Evolutionary conservation across 2,113 vertebrate genomes (phyloP).

Genomic region (Cynopterus brachyotis): DNA sequence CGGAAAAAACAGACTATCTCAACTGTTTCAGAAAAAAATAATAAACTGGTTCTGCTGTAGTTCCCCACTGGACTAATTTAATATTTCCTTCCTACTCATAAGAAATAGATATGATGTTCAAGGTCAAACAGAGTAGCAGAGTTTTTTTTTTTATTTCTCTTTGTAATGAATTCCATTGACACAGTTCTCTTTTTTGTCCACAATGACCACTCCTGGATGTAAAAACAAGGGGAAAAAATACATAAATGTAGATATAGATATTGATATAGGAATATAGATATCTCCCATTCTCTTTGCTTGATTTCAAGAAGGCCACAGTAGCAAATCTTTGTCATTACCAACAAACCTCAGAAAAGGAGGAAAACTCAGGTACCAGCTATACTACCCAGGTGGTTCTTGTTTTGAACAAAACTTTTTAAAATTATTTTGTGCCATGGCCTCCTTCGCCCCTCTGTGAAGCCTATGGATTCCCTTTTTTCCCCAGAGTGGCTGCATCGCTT

Average conservation of each 20-base stretch:
- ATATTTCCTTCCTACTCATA: background rate
- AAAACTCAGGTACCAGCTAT: background rate
- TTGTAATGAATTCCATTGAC: background rate
- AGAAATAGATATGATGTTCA: background rate
- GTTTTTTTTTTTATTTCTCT: conserved; percentile 18
- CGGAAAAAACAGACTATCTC: background rate
- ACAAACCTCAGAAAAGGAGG: background rate
- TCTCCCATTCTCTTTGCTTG: background rate
- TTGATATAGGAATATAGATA: background rate
- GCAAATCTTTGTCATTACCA: background rate
- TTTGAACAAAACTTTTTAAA: background rate
- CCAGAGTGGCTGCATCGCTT: background rate
- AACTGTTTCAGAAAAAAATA: background rate
- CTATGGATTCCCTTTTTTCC: background rate
- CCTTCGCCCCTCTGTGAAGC: background rate
- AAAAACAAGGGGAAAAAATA: background rate
- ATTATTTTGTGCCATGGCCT: background rate
- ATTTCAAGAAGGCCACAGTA: background rate
- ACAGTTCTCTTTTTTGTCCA: background rate
- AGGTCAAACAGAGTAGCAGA: background rate
- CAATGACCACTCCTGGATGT: background rate
- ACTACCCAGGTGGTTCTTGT: background rate
- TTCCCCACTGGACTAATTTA: background rate
- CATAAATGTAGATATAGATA: background rate
- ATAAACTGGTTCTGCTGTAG: background rate